A percentile compares a stretch with the other conserved stretches of the same genome.
These are phyloP conservation scores for Drosophila paranaensis DNA, from an alignment of 2,888 invertebrate species.

Conservation along the genomic window DNA sequence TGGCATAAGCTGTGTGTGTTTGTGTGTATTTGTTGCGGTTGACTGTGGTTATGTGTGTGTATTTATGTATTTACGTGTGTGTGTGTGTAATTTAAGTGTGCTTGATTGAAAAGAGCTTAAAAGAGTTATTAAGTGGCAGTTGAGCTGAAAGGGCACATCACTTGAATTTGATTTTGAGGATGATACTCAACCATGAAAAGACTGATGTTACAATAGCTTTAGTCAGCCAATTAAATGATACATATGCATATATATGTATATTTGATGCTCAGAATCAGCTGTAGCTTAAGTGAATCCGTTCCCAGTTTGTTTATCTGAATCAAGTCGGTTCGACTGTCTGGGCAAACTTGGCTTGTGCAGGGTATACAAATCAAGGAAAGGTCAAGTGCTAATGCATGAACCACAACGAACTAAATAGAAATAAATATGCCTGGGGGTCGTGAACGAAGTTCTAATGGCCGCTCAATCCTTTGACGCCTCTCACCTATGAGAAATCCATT, in stretches of 20 bases:
- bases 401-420: not conserved
- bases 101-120: slow-evolving; percentile 29
- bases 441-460: slow-evolving; percentile 30
- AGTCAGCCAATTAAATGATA: not conserved
- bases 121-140: slow-evolving; percentile 15
- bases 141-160: slow-evolving; percentile 19
- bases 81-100: slow-evolving; percentile 18
- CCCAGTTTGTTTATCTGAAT: not conserved
- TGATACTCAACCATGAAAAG: not conserved
- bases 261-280: too few species aligned
- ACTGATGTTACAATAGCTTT: not conserved
- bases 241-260: not conserved
- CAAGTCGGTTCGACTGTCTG: not conserved
- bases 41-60: not conserved
- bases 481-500: slow-evolving; percentile 42
- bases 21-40: not conserved
- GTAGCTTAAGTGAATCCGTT: too few species aligned
- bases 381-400: not conserved
- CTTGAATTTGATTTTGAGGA: slow-evolving; percentile 10
- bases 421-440: not conserved
- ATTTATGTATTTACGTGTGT: not conserved
- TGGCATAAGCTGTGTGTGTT: slow-evolving; percentile 14
- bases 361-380: not conserved
- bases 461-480: slow-evolving; percentile 25
- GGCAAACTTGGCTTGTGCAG: too few species aligned